Evolutionary conservation across 2,888 invertebrate genomes (phyloP), one percentile per base, ranked within the genome.

Genomic region (Branchinecta sandiegonensis): DNA sequence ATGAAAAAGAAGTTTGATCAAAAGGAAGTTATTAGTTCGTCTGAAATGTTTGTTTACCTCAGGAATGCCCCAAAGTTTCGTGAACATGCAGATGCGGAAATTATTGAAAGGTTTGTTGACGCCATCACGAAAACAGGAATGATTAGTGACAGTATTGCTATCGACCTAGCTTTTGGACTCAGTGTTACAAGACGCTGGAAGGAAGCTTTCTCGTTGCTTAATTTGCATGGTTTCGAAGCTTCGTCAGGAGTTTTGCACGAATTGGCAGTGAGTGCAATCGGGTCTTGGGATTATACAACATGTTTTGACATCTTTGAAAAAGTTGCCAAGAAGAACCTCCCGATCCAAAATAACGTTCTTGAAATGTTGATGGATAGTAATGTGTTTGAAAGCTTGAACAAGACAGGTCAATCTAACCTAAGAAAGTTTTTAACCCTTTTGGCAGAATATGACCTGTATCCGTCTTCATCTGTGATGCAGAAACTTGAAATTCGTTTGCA

Each of bases 391-490:
- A 56, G 14, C 23, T 23, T 56, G n/a, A 56, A 56, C 23, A 56
- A 56, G 23, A 56, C 63, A 56, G 63, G 63, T 17, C n/a, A 56
- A 11, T 56, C n/a, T 11, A n/a, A 56, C 23, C 63, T 56, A 17
- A 56, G 23, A 56, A 17, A 17, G 63, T 56, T 56, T 23, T 8
- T 56, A 56, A 17, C 63, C 8, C 23, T 56, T 9, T 23, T 56
- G n/a, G 63, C 63, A 56, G 63, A 56, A 10, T 17, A 56, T 23
- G 63, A 56, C n/a, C n/a, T 56, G 23, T 56, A 56, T 56, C 63
- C 63, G 23, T 56, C 63, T 56, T 17, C 8, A 17, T 8, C n/a
- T 56, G 63, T 56, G 9, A 56, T 10, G 11, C n/a, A 11, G 23
- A 56, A 56, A 10, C 63, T 56, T n/a, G 63, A 56, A 56, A 56